These are phyloP conservation scores for Laticauda colubrina DNA, from an alignment of 2,113 vertebrate genomes.

Conservation along the genomic window DNA sequence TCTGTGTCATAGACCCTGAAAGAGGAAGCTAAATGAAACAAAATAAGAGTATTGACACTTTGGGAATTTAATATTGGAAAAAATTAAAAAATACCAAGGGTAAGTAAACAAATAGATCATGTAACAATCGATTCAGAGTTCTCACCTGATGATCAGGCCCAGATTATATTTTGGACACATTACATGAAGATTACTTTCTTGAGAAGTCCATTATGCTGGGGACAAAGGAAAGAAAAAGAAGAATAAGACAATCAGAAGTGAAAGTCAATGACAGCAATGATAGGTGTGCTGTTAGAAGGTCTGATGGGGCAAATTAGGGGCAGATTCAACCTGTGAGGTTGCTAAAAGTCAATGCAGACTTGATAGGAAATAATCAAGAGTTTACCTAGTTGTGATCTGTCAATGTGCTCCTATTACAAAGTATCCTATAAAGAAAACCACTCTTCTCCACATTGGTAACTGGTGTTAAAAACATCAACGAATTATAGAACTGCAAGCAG, in stretches of 20 bases:
- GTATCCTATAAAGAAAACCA: not conserved
- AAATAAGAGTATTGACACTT: not conserved
- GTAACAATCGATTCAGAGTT: not conserved
- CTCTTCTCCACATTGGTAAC: not conserved
- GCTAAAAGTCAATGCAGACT: not conserved
- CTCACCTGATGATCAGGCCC: not conserved
- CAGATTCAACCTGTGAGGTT: not conserved
- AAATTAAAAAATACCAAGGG: not conserved
- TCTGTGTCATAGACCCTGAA: not conserved
- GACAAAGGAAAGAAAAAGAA: not conserved
- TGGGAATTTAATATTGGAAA: not conserved
- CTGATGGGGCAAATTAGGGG: not conserved
- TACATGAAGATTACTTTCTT: not conserved
- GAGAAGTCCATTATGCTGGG: not conserved
- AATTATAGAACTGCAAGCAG: not conserved
- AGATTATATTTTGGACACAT: not conserved
- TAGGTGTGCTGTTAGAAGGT: not conserved
- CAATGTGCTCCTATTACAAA: not conserved
- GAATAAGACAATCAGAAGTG: not conserved
- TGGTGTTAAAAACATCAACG: not conserved
- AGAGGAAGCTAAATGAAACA: not conserved
- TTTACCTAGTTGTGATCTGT: not conserved
- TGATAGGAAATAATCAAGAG: not conserved
- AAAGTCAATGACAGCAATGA: not conserved
- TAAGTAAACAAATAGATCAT: not conserved